phyloP scores from a whole-genome alignment of 2,888 invertebrate genomes.

The Cheilosia vernalis region DNA sequence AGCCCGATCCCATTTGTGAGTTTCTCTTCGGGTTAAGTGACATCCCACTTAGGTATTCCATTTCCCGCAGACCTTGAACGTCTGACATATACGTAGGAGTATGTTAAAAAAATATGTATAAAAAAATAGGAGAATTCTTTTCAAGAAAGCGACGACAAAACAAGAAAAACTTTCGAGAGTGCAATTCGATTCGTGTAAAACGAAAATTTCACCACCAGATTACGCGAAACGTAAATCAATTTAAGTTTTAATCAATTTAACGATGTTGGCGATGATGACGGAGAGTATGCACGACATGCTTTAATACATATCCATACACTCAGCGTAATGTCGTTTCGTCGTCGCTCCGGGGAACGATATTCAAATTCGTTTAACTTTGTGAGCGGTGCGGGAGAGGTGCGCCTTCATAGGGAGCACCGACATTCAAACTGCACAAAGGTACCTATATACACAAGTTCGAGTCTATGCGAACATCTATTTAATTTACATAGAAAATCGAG shows the following conservation, averaged over 20 bases:
- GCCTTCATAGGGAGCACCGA: no score
- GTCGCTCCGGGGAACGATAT: slow-evolving; percentile 31
- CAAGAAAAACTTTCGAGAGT: slow-evolving; percentile 20
- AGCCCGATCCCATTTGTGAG: background rate
- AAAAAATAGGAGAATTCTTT: background rate
- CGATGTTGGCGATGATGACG: slow-evolving; percentile 61
- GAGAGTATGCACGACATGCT: slow-evolving; percentile 13
- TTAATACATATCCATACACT: slow-evolving; percentile 9
- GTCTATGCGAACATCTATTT: slow-evolving; percentile 31
- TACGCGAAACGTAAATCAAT: slow-evolving; percentile 68
- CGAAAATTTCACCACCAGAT: slow-evolving; percentile 64
- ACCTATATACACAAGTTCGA: background rate
- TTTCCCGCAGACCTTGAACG: slow-evolving; percentile 32
- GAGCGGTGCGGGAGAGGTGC: background rate
- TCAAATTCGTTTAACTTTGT: slow-evolving; percentile 46
- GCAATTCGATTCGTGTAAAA: slow-evolving; percentile 52
- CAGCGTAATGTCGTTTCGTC: background rate
- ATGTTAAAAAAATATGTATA: background rate
- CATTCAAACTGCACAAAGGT: no score
- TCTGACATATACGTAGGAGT: slow-evolving; percentile 14
- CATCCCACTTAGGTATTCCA: slow-evolving; percentile 10
- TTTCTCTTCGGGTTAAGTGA: slow-evolving; percentile 14
- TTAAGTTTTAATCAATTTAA: slow-evolving; percentile 71
- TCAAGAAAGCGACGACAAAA: no score
- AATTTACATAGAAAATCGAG: slow-evolving; percentile 46